Conservation (phyloP, 2,113 vertebrate species). For the Phylloscopus trochilus region DNA sequence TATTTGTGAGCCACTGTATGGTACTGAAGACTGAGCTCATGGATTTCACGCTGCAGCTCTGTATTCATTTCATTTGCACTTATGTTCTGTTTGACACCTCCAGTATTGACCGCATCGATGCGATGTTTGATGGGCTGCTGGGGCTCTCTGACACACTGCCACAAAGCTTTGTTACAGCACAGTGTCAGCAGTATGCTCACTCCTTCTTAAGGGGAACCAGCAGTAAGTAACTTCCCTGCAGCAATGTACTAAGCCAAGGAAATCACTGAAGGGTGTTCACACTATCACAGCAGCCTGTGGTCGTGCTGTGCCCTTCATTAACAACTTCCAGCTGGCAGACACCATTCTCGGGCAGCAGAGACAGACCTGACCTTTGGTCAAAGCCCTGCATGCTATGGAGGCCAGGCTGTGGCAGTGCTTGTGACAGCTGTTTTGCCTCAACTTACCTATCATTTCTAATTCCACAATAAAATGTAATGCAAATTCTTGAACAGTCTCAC, state of each 20-base stretch:
- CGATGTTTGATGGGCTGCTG: not conserved
- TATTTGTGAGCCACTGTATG: not conserved
- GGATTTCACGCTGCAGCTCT: not conserved
- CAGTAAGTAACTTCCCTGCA: not conserved
- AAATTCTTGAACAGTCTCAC: not conserved
- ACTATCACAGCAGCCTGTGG: not conserved
- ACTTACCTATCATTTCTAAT: not conserved
- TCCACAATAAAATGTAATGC: not conserved
- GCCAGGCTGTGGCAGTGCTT: not conserved
- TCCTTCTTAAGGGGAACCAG: not conserved
- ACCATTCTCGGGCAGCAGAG: not conserved
- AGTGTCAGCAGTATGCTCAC: not conserved
- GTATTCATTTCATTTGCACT: not conserved
- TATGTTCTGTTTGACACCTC: not conserved
- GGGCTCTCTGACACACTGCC: not conserved
- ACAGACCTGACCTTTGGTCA: not conserved
- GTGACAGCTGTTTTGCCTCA: not conserved
- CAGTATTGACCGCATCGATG: not conserved
- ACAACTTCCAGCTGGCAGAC: not conserved
- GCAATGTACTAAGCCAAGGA: not conserved
- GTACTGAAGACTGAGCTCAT: not conserved
- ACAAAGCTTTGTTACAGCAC: not conserved
- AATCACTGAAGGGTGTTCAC: not conserved
- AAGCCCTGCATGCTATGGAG: not conserved
- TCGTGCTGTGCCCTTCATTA: not conserved